Evolutionary conservation across 2,888 invertebrate genomes (phyloP).

Genomic region (Phoronis australis): DNA sequence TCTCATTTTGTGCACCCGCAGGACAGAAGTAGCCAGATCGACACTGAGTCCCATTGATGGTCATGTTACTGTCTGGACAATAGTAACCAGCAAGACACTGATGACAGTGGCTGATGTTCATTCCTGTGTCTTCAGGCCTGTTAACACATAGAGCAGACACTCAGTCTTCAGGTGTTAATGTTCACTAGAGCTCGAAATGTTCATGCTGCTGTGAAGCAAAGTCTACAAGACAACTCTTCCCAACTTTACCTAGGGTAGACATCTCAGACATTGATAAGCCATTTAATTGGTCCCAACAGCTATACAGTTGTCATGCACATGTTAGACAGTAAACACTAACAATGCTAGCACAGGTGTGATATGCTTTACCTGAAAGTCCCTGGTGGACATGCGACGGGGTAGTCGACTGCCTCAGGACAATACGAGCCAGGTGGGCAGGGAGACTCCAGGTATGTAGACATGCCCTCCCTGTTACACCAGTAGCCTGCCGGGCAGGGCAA

Average conservation of each 20-base stretch:
- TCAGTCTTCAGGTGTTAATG: too few relatives aligned
- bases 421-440: conserved; percentile 44
- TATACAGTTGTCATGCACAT: too few relatives aligned
- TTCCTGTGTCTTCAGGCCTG: neutral
- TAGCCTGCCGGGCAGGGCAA: conserved; percentile 42
- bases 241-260: too few relatives aligned
- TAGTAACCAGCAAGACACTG: conserved; percentile 42
- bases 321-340: too few relatives aligned
- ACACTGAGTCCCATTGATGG: conserved; percentile 39
- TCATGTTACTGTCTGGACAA: conserved; percentile 41
- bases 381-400: conserved; percentile 37
- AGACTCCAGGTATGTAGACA: conserved; percentile 28
- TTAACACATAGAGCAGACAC: neutral
- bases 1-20: conserved; percentile 31
- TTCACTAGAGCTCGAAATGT: too few relatives aligned
- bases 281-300: too few relatives aligned
- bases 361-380: conserved; percentile 43
- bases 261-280: too few relatives aligned
- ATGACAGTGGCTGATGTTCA: conserved; percentile 29
- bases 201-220: too few relatives aligned
- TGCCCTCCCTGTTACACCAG: conserved; percentile 34
- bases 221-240: too few relatives aligned
- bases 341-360: neutral
- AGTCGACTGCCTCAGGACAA: conserved; percentile 36
- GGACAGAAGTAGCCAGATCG: conserved; percentile 40